Base-by-base conservation (phyloP, 1,140 invertebrate species). In the Stenopsyche tienmushanensis region DNA sequence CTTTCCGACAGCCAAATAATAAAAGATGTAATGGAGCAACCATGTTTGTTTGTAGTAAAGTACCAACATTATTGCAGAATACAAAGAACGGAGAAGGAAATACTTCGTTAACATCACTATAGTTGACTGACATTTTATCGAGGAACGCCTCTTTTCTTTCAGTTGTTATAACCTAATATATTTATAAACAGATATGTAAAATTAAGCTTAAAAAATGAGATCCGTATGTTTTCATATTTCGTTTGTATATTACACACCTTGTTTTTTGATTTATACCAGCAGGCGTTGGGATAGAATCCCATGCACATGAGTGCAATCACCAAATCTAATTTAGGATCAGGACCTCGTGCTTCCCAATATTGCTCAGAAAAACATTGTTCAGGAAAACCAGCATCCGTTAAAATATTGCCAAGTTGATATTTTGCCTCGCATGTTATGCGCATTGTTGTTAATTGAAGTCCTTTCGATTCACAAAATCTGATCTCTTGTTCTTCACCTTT, bases 31-130 rank as follows among this genome's bases (percentile, higher is more conserved):
- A 77, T 0, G 97, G 95, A 1, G 94, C 89, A 1, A 98, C 90
- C 94, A 98, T 98, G 0, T 94, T 95, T 83, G 97, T 91, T 80
- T 97, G 94, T 7, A 39, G 94, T 69, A 92, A 83, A 0, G 96
- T 98, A 55, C 96, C 86, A 47, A 99, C 94, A 85, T 99, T 99
- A 82, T 99, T 97, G 1, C 95, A 95, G 78, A 98, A 99, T 29
- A 99, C 92, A 76, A 99, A 98, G 73, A 97, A 94, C 2, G 97
- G 97, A 63, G 90, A 97, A 0, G 92, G 91, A 72, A 98, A 98
- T 59, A 84, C 85, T 58, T 93, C 85, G 47, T 91, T 89, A 59
- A 86, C 81, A 74, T 92, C 94, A 67, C 86, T 91, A 76, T 95
- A 97, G 80, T 98, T 98, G 94, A 77, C 98, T 99, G 78, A 98